phyloP scores from a whole-genome alignment of 2,888 invertebrate genomes.

The Lissonota sp. region DNA sequence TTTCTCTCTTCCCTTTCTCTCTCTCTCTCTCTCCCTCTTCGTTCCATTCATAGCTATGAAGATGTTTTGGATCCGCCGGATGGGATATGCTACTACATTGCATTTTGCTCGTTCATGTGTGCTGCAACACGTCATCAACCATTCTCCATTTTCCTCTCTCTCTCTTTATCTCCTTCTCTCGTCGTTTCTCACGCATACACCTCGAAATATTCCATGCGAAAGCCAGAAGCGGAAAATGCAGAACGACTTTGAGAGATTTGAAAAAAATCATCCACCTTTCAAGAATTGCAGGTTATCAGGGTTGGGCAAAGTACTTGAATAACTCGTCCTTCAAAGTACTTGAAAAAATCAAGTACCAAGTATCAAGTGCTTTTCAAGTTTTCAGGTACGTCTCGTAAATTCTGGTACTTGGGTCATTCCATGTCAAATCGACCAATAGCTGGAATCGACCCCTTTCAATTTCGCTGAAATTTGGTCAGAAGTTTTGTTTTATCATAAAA shows the following conservation, averaged over 20 bases:
- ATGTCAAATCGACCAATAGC: no score
- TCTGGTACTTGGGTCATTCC: no score
- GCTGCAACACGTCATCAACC: conserved; percentile 41
- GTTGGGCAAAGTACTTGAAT: no score
- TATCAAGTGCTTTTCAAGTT: no score
- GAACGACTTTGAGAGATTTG: not conserved
- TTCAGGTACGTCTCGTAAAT: no score
- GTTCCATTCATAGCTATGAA: conserved; percentile 68
- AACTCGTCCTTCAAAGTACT: no score
- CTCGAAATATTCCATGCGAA: conserved; percentile 1
- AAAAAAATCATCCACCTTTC: not conserved
- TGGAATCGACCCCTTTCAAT: no score
- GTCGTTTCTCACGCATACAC: not conserved
- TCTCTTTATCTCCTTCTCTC: not conserved
- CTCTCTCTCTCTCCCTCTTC: conserved; percentile 35
- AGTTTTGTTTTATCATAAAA: no score
- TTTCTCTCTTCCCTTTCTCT: conserved; percentile 39
- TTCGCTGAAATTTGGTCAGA: no score
- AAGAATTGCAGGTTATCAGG: not conserved
- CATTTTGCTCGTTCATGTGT: conserved; percentile 30
- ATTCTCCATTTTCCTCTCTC: not conserved
- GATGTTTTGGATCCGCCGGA: conserved; percentile 59
- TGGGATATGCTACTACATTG: conserved; percentile 34
- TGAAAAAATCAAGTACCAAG: not conserved
- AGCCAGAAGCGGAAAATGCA: not conserved